Conservation (phyloP, 2,113 vertebrate genomes). For the Elgaria multicarinata region DNA sequence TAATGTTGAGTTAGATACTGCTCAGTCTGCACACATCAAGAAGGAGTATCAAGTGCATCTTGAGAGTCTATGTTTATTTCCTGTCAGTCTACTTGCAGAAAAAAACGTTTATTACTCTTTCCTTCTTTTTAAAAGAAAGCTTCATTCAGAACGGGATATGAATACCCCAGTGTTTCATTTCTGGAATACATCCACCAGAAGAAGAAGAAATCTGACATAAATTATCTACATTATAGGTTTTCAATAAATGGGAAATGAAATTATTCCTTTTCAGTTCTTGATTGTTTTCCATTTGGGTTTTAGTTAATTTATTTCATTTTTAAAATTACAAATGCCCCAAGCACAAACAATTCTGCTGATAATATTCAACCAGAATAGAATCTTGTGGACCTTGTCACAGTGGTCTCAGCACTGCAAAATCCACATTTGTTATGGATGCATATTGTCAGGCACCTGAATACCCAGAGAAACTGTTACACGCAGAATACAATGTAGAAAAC, state of each 20-base stretch:
- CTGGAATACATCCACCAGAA: background rate
- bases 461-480: background rate
- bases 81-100: no score
- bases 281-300: no score
- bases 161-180: background rate
- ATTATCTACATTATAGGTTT: background rate
- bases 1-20: no score
- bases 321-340: background rate
- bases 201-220: background rate
- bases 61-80: no score
- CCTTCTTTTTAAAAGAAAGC: background rate
- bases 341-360: background rate
- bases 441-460: conserved; percentile 23
- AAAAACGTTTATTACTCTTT: no score
- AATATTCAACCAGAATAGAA: conserved; percentile 2
- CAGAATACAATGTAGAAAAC: conserved; percentile 1
- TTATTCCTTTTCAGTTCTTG: no score
- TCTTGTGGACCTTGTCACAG: background rate
- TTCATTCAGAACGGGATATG: background rate
- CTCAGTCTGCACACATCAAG: no score
- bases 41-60: no score
- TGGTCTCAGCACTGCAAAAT: conserved; percentile 7
- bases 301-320: no score
- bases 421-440: background rate
- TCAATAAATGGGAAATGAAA: background rate